phyloP scores from a whole-genome alignment of 2,113 vertebrate species.

The Acrocephalus kingi region DNA sequence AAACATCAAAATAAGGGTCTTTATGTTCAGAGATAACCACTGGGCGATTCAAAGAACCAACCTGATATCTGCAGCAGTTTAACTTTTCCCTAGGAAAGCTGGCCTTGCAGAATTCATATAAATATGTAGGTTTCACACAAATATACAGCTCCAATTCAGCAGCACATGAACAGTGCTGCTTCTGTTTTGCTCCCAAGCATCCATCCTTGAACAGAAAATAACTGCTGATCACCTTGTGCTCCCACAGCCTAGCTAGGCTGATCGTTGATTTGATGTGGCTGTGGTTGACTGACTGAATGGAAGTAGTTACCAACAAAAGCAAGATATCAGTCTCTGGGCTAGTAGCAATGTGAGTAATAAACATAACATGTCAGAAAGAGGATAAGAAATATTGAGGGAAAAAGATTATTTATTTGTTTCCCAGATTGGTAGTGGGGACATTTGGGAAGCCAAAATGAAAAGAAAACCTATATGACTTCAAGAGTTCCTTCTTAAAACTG shows the following conservation, averaged over 20 bases:
- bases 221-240: background rate
- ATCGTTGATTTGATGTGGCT: background rate
- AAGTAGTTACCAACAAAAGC: background rate
- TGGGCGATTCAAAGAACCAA: background rate
- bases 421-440: background rate
- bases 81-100: background rate
- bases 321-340: background rate
- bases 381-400: background rate
- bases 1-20: background rate
- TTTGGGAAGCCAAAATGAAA: background rate
- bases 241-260: background rate
- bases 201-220: background rate
- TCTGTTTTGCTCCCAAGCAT: background rate
- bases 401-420: background rate
- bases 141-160: background rate
- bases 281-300: background rate
- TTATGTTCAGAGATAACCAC: background rate
- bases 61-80: background rate
- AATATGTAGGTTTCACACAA: background rate
- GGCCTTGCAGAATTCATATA: background rate
- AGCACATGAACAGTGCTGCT: background rate
- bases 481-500: background rate
- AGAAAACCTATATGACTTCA: background rate
- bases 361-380: background rate
- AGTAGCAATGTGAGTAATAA: fast-evolving